Evolutionary conservation across 1,140 invertebrate genomes (phyloP).

Genomic region (Geopemphigus sp.): DNA sequence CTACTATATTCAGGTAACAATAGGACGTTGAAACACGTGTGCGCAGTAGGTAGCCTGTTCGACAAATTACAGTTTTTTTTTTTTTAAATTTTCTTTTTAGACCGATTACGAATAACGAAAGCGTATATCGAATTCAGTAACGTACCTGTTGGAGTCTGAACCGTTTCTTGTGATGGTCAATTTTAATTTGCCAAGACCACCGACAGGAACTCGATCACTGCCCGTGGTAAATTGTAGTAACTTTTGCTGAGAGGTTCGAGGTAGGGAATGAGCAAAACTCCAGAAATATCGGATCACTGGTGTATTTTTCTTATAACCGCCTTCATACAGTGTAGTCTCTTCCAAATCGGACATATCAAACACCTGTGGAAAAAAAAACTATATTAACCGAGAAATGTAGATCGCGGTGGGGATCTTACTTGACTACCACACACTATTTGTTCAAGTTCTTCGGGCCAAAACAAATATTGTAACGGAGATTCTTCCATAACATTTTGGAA

Average conservation of each 20-base stretch:
- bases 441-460: slow-evolving; percentile 91
- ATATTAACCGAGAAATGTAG: background rate
- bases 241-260: slow-evolving; percentile 81
- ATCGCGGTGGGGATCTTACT: slow-evolving; percentile 53
- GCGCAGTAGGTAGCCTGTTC: slow-evolving; percentile 72
- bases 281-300: slow-evolving; percentile 88
- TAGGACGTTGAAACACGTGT: slow-evolving; percentile 95
- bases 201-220: slow-evolving; percentile 89
- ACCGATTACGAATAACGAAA: background rate
- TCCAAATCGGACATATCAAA: slow-evolving; percentile 90
- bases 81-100: slow-evolving; percentile 16
- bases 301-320: slow-evolving; percentile 80
- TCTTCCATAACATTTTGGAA: slow-evolving; percentile 87
- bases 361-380: slow-evolving; percentile 58
- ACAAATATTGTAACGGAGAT: slow-evolving; percentile 77
- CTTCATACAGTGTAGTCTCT: slow-evolving; percentile 88
- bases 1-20: slow-evolving; percentile 85
- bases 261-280: slow-evolving; percentile 86
- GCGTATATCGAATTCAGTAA: background rate
- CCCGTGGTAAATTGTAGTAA: slow-evolving; percentile 90
- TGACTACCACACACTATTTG: slow-evolving; percentile 79
- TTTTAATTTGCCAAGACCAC: slow-evolving; percentile 85
- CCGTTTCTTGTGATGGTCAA: slow-evolving; percentile 77
- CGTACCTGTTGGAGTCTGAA: slow-evolving; percentile 69
- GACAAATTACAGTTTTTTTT: slow-evolving; percentile 51